Evolutionary conservation across 2,113 vertebrate genomes (phyloP), one percentile per base, ranked within the genome.

Genomic region (Arothron firmamentum): DNA sequence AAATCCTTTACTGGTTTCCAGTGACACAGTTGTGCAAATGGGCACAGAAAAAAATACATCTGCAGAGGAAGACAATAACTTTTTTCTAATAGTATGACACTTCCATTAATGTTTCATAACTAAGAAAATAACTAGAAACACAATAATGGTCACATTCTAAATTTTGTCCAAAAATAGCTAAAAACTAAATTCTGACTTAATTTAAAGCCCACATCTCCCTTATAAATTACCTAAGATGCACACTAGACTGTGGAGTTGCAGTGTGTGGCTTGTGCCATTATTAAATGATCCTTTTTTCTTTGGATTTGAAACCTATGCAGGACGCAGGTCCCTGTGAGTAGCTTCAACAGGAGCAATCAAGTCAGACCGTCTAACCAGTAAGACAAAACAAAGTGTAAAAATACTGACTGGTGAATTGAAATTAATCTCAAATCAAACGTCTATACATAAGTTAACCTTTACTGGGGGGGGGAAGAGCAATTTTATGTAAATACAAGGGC

Each of bases 11-110:
- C 86, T 83, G 57, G 68, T 79, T 86, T 81, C 78, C 78, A 83
- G 80, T 86, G 72, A 85, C 74, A 85, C 62, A 77, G 15, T 56
- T 86, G 77, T 84, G 80, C 77, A 81, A 82, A 86, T 70, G 51
- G 59, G 62, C 67, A 65, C 55, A 51, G 50, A 19, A 28, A 25
- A 18, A 52, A 62, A 68, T 71, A 73, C 55, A 76, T 51, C 21
- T 57, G 45, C 54, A 58, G 54, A 76, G 54, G 68, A 76, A 69
- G 59, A 82, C 65, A 51, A 21, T 19, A 47, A 59, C 25, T 55
- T 57, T 65, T 72, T 50, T 55, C 43, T 52, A 38, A 63, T 58
- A 73, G 25, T 19, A 72, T 70, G 73, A 85, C 60, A 79, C 56
- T 62, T 28, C 20, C 48, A 52, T 66, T 72, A 56, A 46, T 50